Evolutionary conservation across 1,140 invertebrate species (phyloP), one percentile per base, ranked within the genome.

Genomic region (Meloidogyne hapla): DNA sequence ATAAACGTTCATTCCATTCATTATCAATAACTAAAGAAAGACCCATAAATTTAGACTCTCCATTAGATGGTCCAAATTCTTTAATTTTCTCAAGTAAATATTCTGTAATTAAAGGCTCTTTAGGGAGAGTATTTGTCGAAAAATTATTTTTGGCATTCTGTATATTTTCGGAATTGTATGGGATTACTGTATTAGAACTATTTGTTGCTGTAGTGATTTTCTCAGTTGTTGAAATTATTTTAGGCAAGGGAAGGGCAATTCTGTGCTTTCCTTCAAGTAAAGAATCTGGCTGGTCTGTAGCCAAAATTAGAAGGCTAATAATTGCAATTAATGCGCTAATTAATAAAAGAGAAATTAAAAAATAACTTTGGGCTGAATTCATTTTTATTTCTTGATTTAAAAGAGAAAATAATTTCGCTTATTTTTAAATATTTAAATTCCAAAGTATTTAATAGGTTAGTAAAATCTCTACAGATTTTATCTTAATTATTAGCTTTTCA

Each of bases 251-350:
- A 42, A 67, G 25, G 15, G 64, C 48, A 1, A 64, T 28, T 15
- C 71, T 26, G 12, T 33, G 23, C 1, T 40, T 61, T 15, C 71
- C 71, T 40, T 73, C 71, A 5, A 73, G 13, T 56, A 73, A 25
- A 12, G 71, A 61, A 64, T 73, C 71, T 38, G 71, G 71, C 42
- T 73, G 71, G 12, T 73, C 71, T 5, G 71, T 73, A 38, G 56
- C 71, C 15, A 73, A 40, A 13, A 73, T 73, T 13, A 73, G 9
- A 61, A 73, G 48, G n/a, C 61, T 64, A 9, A 38, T 61, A 64
- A 73, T 42, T n/a, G 71, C 56, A n/a, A 73, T 38, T 38, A 73
- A 21, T 56, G 71, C 71, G 38, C 56, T 73, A n/a, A 73, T 73
- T 40, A 73, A 64, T 64, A 73, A 33, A 18, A 73, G 21, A 4